Percentiles rank a stretch among this genome's conserved stretches.
phyloP scores from a whole-genome alignment of 2,797 vertebrate genomes.

The Catostomus latipinnis region DNA sequence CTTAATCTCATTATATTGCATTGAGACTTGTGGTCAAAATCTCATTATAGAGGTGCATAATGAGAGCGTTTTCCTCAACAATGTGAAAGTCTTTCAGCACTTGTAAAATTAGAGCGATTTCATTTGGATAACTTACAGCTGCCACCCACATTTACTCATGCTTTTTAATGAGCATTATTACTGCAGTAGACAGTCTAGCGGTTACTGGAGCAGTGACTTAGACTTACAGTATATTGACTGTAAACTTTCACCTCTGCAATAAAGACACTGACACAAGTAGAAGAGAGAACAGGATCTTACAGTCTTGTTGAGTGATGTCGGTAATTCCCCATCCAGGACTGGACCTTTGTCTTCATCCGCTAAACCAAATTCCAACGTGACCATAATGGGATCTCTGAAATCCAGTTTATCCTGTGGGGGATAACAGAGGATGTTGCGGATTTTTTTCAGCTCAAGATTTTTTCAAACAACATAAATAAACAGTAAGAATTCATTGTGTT shows the following conservation, averaged over 20 bases:
- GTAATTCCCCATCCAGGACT: constrained; percentile 85
- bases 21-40: too few species aligned
- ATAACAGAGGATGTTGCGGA: background rate
- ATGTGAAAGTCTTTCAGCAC: constrained; percentile 29
- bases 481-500: background rate
- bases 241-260: background rate
- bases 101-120: constrained; percentile 51
- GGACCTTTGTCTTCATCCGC: constrained; percentile 87
- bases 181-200: background rate
- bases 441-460: constrained; percentile 24
- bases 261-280: background rate
- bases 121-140: constrained; percentile 71
- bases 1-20: too few species aligned
- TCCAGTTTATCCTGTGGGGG: constrained; percentile 84
- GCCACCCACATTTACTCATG: constrained; percentile 52
- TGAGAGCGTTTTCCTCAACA: constrained; percentile 10
- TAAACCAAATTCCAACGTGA: constrained; percentile 89
- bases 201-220: background rate
- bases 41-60: background rate
- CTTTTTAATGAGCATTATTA: constrained; percentile 24
- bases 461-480: background rate
- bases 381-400: constrained; percentile 89
- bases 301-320: constrained; percentile 86
- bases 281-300: constrained; percentile 75
- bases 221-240: background rate